These are phyloP conservation scores for Drosophila villosipedis DNA, from an alignment of 2,888 invertebrate species.

Conservation along the genomic window DNA sequence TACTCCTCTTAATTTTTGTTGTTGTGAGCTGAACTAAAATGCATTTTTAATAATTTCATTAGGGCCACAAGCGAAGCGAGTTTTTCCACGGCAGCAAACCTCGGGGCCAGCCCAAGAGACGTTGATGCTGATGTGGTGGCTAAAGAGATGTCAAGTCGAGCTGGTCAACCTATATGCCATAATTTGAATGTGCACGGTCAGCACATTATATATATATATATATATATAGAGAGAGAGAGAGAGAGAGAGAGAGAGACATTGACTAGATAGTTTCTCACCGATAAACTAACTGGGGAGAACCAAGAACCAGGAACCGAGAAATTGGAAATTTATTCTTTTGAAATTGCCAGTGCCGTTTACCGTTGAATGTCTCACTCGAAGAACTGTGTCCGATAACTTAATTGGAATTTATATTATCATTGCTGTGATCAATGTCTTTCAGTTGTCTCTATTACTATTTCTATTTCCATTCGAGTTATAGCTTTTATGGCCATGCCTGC, in stretches of 20 bases:
- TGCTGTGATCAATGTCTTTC: slow-evolving; percentile 73
- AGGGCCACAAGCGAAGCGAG: slow-evolving; percentile 65
- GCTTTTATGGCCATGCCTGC: slow-evolving; percentile 35
- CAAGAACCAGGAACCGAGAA: slow-evolving; percentile 13
- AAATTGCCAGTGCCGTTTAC: slow-evolving; percentile 76
- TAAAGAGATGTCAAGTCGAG: slow-evolving; percentile 37
- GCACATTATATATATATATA: slow-evolving; percentile 71
- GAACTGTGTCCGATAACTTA: slow-evolving; percentile 60
- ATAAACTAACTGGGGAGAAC: slow-evolving; percentile 35
- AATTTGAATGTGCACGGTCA: slow-evolving; percentile 68
- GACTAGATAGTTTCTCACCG: slow-evolving; percentile 66
- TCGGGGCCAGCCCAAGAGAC: slow-evolving; percentile 20
- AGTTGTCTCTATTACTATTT: not conserved
- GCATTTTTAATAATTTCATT: slow-evolving; percentile 81
- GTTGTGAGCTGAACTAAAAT: slow-evolving; percentile 56
- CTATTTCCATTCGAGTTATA: slow-evolving; percentile 4
- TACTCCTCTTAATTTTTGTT: slow-evolving; percentile 31
- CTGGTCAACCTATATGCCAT: slow-evolving; percentile 75
- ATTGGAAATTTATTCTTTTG: slow-evolving; percentile 74
- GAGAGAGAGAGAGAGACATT: slow-evolving; percentile 5
- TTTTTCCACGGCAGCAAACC: slow-evolving; percentile 8
- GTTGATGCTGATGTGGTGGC: slow-evolving; percentile 14
- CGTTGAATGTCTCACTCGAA: slow-evolving; percentile 67
- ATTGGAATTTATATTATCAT: slow-evolving; percentile 82
- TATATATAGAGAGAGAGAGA: not conserved